Evolutionary conservation across 2,888 invertebrate species (phyloP).

Genomic region (Stegana nigrithorax): DNA sequence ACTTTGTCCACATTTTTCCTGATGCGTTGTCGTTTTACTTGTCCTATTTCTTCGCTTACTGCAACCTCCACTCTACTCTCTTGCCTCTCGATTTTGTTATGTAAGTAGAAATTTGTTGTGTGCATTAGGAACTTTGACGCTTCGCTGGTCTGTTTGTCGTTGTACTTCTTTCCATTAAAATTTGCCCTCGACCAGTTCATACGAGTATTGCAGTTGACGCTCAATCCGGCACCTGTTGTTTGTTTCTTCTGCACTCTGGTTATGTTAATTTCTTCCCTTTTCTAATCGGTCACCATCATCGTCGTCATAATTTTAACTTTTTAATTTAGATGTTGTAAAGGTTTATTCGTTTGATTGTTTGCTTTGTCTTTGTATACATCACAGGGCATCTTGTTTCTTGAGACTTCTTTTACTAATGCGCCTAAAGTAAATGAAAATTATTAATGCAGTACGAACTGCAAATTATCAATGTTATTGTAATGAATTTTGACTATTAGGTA

Average conservation of each 20-base stretch:
- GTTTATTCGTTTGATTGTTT: slow-evolving; percentile 64
- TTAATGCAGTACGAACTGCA: too few species aligned
- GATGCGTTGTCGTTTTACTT: slow-evolving; percentile 50
- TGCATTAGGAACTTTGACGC: slow-evolving; percentile 66
- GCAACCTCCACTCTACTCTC: neutral
- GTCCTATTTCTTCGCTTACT: slow-evolving; percentile 26
- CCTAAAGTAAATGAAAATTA: too few species aligned
- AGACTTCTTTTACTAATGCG: too few species aligned
- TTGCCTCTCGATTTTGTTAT: slow-evolving; percentile 28
- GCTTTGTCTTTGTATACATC: slow-evolving; percentile 50
- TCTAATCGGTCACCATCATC: neutral
- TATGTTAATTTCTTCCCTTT: slow-evolving; percentile 2
- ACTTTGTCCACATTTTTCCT: slow-evolving; percentile 63
- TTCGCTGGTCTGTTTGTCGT: slow-evolving; percentile 48
- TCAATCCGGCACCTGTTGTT: slow-evolving; percentile 7
- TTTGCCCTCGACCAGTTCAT: neutral
- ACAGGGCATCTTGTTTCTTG: too few species aligned
- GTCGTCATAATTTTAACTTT: slow-evolving; percentile 49
- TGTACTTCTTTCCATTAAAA: neutral
- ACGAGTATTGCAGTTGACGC: neutral
- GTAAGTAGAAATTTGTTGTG: slow-evolving; percentile 61
- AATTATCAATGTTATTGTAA: too few species aligned
- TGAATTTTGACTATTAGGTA: too few species aligned
- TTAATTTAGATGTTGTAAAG: slow-evolving; percentile 61
- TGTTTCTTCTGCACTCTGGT: neutral